These are phyloP conservation scores for Piliocolobus tephrosceles DNA, from an alignment of 2,113 vertebrate species.

Conservation along the genomic window DNA sequence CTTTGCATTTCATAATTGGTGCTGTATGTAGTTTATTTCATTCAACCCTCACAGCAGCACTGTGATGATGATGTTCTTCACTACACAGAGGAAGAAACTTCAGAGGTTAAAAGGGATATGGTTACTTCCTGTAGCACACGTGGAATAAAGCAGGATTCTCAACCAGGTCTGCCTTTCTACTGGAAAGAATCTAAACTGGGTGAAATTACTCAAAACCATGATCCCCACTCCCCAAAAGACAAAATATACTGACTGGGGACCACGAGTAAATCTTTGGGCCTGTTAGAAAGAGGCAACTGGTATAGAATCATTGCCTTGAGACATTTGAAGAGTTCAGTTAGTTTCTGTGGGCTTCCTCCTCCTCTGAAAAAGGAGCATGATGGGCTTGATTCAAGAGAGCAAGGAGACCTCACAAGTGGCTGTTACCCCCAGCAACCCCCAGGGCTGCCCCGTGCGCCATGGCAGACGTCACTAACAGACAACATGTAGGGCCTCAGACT, in stretches of 20 bases:
- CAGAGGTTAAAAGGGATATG: background rate
- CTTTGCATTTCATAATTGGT: background rate
- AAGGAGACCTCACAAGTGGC: background rate
- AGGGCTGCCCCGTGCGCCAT: background rate
- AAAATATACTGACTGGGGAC: background rate
- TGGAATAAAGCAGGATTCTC: background rate
- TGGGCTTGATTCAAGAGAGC: background rate
- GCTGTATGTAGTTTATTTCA: background rate
- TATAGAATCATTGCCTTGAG: conserved; percentile 3
- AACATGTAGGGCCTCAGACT: background rate
- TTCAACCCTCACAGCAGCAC: accelerated
- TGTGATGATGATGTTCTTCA: accelerated
- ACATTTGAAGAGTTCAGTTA: background rate
- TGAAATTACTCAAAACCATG: background rate
- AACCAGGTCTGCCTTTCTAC: background rate
- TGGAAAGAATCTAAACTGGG: background rate
- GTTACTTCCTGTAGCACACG: background rate
- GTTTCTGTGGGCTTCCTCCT: conserved; percentile 24
- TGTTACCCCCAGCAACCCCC: too few species aligned
- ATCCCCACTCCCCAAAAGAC: background rate
- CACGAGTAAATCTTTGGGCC: background rate
- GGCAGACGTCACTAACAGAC: background rate
- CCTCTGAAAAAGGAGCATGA: background rate
- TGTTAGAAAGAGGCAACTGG: conserved; percentile 22
- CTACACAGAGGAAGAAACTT: background rate